These are phyloP conservation scores for Agrenia bidenticulata DNA, from an alignment of 2,888 invertebrate genomes.

Conservation along the genomic window DNA sequence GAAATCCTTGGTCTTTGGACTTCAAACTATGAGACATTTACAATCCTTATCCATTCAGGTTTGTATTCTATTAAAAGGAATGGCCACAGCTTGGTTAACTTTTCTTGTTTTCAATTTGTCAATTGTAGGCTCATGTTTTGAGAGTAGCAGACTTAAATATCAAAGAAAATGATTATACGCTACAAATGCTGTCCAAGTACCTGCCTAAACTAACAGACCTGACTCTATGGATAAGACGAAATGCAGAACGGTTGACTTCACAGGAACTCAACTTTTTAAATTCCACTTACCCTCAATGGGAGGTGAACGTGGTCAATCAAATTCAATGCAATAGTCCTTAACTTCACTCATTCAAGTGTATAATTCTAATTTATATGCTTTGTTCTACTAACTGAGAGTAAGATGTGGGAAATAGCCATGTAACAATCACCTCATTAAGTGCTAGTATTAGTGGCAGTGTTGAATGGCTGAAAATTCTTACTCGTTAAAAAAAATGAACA, in stretches of 20 bases:
- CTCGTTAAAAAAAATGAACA: no score
- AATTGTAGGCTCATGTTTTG: no score
- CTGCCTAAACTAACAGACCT: slow-evolving; percentile 15
- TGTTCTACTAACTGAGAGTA: no score
- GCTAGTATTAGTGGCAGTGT: no score
- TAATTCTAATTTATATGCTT: neutral
- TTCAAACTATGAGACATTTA: slow-evolving; percentile 8
- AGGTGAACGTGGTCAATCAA: neutral
- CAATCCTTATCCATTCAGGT: slow-evolving; percentile 26
- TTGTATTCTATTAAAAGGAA: no score
- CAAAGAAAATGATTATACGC: neutral
- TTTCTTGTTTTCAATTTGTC: neutral
- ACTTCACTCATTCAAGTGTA: neutral
- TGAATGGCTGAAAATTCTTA: no score
- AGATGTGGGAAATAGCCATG: no score
- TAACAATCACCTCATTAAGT: no score
- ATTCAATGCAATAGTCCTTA: slow-evolving; percentile 6
- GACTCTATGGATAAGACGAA: slow-evolving; percentile 25
- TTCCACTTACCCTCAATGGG: neutral
- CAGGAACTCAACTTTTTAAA: slow-evolving; percentile 10
- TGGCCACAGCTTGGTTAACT: no score
- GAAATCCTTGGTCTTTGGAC: slow-evolving; percentile 21
- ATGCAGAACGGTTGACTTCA: slow-evolving; percentile 16
- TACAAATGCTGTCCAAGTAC: neutral
- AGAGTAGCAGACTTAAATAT: no score